Percentiles rank a stretch among this genome's conserved stretches.
Conservation (phyloP, 2,888 invertebrate genomes). For the Ophion ventricosus region DNA sequence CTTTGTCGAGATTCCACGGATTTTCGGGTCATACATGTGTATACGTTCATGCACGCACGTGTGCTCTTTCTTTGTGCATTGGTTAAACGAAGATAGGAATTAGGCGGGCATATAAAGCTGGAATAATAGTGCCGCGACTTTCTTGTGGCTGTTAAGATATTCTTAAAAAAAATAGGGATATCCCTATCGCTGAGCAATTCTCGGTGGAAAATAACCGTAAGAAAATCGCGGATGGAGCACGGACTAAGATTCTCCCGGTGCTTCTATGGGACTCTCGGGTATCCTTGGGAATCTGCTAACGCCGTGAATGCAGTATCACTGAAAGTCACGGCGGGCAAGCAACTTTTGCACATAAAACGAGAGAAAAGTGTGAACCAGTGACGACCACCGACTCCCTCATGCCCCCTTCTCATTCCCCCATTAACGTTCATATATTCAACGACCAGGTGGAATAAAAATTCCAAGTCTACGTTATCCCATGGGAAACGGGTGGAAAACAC, state of each 20-base stretch:
- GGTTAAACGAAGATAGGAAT: conserved; percentile 2
- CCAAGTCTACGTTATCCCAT: conserved; percentile 56
- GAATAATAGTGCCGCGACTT: conserved; percentile 42
- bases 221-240: conserved; percentile 75
- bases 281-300: conserved; percentile 79
- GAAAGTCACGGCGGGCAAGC: conserved; percentile 30
- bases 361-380: conserved; percentile 59
- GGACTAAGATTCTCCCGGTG: conserved; percentile 77
- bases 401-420: conserved; percentile 39
- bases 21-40: conserved; percentile 13
- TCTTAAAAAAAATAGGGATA: conserved; percentile 79
- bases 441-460: conserved; percentile 49
- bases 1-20: conserved; percentile 37
- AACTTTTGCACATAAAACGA: conserved; percentile 47
- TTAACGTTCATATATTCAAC: conserved; percentile 62
- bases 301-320: conserved; percentile 58
- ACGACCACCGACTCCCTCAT: conserved; percentile 35
- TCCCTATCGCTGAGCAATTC: conserved; percentile 80
- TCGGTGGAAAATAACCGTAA: conserved; percentile 82
- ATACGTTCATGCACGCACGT: background rate
- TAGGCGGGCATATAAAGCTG: conserved; percentile 17
- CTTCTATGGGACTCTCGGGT: conserved; percentile 79
- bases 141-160: conserved; percentile 78
- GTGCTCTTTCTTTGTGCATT: background rate
- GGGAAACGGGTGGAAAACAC: conserved; percentile 38